Evolutionary conservation across 2,113 vertebrate species (phyloP), one percentile per base, ranked within the genome.

Genomic region (Caranx ignobilis): DNA sequence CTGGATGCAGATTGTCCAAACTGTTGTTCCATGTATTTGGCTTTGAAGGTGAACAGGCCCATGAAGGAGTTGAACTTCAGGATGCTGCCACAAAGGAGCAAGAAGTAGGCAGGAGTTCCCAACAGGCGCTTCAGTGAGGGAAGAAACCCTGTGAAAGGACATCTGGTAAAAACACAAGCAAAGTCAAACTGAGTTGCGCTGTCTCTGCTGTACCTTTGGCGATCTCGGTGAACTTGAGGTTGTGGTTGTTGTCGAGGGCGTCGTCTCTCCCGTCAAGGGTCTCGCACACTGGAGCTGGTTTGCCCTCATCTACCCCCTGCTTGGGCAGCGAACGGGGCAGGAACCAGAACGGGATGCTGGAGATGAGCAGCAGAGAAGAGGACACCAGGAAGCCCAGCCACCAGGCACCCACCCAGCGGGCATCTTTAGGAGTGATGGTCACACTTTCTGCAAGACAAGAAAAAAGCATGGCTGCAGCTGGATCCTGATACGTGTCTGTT

Each of bases 391-490:
- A 98, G 10, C 96, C 93, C 64, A 99, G 82, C 97, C 97, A 99
- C 97, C 98, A 99, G 0, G 97, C 97, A 0, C 98, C 98, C 48
- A 99, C 98, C 97, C 98, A 99, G 21, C 97, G 96, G 9, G 96
- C 91, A 54, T 99, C 98, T n/a, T 91, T 93, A 0, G 97, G 94
- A 9, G 95, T 95, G 88, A 99, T 98, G 47, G 88, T 95, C 73
- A 99, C 87, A 19, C 60, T 95, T 12, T 94, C 98, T 99, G 86
- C 11, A 79, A 18, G 92, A 55, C 56, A 88, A 45, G 18, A 87
- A 48, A 72, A 15, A 15, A 21, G 45, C 18, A 50, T 9, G 31
- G 12, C 18, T 18, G 6, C 0, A 39, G 2, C 13, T 37, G 9
- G 13, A 61, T 1, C 2, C 34, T 56, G 16, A 8, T 34, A 11